Evolutionary conservation across 2,797 vertebrate species (phyloP), one percentile per base, ranked within the genome.

Genomic region (Gymnodraco acuticeps): DNA sequence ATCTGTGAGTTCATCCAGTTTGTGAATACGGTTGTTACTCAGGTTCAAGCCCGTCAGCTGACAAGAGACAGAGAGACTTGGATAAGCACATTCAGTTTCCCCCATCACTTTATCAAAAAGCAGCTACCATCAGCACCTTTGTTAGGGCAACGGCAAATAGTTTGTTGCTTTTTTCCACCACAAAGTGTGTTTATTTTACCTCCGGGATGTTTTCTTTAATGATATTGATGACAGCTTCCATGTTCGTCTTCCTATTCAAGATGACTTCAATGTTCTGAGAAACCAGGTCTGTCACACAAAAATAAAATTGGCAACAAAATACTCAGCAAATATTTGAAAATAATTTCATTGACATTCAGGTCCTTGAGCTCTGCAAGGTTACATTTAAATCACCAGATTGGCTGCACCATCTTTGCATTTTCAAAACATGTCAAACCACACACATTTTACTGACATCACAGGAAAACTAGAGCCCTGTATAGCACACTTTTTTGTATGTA

Each of bases 161-260:
- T 72, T 19, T 45, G 3, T n/a, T 0, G 3, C 12, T 45, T 13
- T 12, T 12, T 33, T 46, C 77, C 56, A 3, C n/a, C 63, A 5
- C 1, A 62, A 15, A 27, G 27, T 42, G 4, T 38, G 51, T 42
- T 27, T 10, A 38, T 31, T 14, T 73, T 85, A 98, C 97, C 95
- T 97, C 96, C 17, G 96, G 96, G 81, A 99, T 97, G 84, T 98
- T 97, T 67, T 97, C 96, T 88, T 96, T 95, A 50, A 99, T 97
- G 68, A 99, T 96, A 52, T 93, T 95, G 45, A 97, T 78, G 59
- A 97, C 91, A 4, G 95, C 94, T 4, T 89, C 86, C 96, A 98
- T 96, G 81, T 87, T 96, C 12, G 58, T 94, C 78, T 91, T 96
- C 42, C 96, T 94, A 77, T 93, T 97, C 77, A 98, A 84, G 70